Conservation (phyloP, 2,797 vertebrate species). For the Pyrrhura leucotis region DNA sequence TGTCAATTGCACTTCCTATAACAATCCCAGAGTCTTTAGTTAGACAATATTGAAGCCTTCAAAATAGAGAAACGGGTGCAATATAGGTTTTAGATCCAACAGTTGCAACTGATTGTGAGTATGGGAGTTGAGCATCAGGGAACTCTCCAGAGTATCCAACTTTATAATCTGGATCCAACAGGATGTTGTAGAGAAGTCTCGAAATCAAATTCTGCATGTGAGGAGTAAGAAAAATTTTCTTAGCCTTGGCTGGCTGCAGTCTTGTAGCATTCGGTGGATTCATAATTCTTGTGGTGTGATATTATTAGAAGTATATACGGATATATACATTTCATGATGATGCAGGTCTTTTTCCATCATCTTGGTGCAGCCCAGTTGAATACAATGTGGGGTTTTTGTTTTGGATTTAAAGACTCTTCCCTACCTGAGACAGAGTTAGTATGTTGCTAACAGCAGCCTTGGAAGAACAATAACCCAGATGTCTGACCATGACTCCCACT, state of each 20-base stretch:
- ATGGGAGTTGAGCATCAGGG: not conserved
- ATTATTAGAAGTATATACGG: not conserved
- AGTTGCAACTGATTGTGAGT: not conserved
- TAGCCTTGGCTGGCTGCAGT: not conserved
- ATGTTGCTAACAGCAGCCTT: not conserved
- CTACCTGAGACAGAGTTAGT: not conserved
- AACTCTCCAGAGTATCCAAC: not conserved
- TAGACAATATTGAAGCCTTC: not conserved
- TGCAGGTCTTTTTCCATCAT: not conserved
- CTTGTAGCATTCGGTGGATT: not conserved
- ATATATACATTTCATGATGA: not conserved
- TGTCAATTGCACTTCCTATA: not conserved
- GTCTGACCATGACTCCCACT: not conserved
- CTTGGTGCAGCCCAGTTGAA: not conserved
- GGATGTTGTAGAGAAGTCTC: not conserved
- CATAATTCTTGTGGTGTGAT: not conserved
- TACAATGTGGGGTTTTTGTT: not conserved
- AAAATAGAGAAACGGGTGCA: not conserved
- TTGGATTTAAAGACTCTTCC: not conserved
- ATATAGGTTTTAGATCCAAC: not conserved
- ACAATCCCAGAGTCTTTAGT: not conserved
- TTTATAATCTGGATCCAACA: not conserved
- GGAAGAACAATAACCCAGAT: not conserved
- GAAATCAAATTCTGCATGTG: not conserved
- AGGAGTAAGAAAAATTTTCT: not conserved